These are phyloP conservation scores for Ailurus styani DNA, from an alignment of 2,113 vertebrate species.

Conservation along the genomic window DNA sequence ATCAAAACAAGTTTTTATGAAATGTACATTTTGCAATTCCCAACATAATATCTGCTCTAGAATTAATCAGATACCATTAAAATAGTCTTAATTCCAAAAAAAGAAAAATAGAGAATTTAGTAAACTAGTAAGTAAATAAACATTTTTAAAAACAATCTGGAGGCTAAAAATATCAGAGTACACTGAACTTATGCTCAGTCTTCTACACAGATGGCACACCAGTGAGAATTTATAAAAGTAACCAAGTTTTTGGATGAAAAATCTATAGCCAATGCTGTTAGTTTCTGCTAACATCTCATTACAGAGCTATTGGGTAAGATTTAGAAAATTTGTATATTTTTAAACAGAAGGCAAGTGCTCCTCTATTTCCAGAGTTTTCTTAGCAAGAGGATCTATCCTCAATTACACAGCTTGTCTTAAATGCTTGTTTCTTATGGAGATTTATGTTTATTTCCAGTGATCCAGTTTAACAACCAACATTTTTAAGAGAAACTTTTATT, in stretches of 20 bases:
- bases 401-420: neutral
- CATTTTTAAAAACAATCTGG: slow-evolving; percentile 20
- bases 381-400: neutral
- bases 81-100: neutral
- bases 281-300: slow-evolving; percentile 26
- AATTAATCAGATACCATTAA: slow-evolving; percentile 32
- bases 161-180: slow-evolving; percentile 21
- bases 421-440: neutral
- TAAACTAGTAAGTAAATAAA: slow-evolving; percentile 50
- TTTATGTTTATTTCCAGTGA: neutral
- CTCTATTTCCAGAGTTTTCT: neutral
- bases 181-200: neutral
- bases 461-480: slow-evolving; percentile 1
- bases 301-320: neutral
- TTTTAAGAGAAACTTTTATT: slow-evolving; percentile 3
- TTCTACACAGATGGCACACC: neutral
- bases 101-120: neutral
- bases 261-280: neutral
- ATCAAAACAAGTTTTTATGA: neutral
- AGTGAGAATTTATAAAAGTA: slow-evolving; percentile 40
- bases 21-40: slow-evolving; percentile 21
- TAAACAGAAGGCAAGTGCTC: neutral
- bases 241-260: slow-evolving; percentile 13
- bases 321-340: slow-evolving; percentile 19
- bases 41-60: neutral